These are phyloP conservation scores for Schizopygopsis malacanthus DNA, from an alignment of 2,797 vertebrate genomes.

Conservation along the genomic window DNA sequence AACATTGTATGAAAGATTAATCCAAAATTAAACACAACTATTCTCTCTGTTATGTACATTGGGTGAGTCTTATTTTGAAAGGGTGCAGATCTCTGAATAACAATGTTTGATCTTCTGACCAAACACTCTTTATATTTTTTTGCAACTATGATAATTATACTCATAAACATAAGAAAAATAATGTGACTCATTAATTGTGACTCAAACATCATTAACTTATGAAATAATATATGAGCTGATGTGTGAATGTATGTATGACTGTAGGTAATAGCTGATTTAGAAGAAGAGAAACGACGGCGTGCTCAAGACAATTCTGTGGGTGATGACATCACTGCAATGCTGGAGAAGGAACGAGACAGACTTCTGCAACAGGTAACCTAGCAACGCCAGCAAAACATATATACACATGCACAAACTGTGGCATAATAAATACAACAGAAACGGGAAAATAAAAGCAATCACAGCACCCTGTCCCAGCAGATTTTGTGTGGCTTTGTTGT, in stretches of 20 bases:
- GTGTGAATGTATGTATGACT: conserved; percentile 38
- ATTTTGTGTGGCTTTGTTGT: conserved; percentile 51
- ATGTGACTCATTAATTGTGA: neutral
- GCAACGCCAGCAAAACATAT: conserved; percentile 46
- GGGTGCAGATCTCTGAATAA: neutral
- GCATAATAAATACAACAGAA: neutral
- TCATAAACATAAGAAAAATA: neutral
- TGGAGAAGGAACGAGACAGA: conserved; percentile 91
- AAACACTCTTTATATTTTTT: neutral
- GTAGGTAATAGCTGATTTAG: conserved; percentile 94
- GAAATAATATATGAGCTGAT: too few relatives aligned
- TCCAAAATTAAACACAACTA: too few relatives aligned
- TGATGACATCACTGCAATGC: conserved; percentile 92
- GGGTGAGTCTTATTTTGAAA: conserved; percentile 14
- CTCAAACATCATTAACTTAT: too few relatives aligned
- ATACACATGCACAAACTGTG: conserved; percentile 29
- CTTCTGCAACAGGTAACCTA: conserved; percentile 90
- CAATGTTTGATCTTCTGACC: conserved; percentile 1
- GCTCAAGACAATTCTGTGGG: conserved; percentile 88
- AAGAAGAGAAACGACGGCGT: conserved; percentile 87
- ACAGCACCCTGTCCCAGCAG: neutral
- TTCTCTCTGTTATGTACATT: neutral
- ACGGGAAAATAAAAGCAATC: neutral
- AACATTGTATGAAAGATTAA: too few relatives aligned
- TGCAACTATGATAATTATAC: neutral